phyloP scores from a whole-genome alignment of 2,113 vertebrate species.

The Actenoides lindsayi region DNA sequence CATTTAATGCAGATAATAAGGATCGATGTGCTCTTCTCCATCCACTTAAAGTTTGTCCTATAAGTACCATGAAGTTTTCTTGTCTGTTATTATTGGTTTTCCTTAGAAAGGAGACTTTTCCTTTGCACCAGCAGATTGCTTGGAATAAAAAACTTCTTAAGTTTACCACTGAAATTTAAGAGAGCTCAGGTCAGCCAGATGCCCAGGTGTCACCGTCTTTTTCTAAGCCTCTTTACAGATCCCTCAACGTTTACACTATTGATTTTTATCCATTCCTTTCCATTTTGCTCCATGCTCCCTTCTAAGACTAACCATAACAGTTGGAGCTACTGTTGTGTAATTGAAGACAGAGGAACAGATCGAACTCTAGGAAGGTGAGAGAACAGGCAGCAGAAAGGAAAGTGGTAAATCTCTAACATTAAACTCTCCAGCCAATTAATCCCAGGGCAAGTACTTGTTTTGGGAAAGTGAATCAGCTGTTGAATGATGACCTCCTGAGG shows the following conservation, averaged over 20 bases:
- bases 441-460: not conserved
- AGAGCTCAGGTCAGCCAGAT: not conserved
- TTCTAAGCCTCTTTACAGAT: conserved; percentile 13
- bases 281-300: not conserved
- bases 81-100: not conserved
- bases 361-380: not conserved
- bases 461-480: not conserved
- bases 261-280: conserved; percentile 34
- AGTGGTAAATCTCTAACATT: not conserved
- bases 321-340: not conserved
- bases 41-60: not conserved
- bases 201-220: not conserved
- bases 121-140: not conserved
- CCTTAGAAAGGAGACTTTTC: not conserved
- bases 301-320: not conserved
- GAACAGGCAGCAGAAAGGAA: not conserved
- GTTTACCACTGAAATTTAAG: not conserved
- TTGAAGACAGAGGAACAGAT: conserved; percentile 12
- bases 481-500: not conserved
- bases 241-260: not conserved
- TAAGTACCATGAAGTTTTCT: not conserved
- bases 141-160: not conserved
- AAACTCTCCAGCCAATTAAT: conserved; percentile 19
- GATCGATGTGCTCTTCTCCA: not conserved
- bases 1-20: not conserved